Conservation (phyloP, 2,888 invertebrate species). For the Tetropium fuscum region DNA sequence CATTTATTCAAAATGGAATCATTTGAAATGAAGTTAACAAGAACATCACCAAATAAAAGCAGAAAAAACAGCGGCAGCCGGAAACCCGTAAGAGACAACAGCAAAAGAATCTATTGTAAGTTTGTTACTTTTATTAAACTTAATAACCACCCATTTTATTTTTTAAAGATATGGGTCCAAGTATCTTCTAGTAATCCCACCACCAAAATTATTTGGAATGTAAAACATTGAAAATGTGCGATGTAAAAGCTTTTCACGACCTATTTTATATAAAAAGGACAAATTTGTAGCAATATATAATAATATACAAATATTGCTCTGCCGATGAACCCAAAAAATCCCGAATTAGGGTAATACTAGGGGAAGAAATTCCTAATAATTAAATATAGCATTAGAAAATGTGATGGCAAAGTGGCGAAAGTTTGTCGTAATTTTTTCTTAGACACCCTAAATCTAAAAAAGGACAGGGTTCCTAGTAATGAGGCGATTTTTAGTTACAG, state of each 20-base stretch:
- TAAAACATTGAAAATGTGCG: not conserved
- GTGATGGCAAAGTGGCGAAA: not conserved
- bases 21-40: constrained; percentile 8
- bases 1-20: constrained; percentile 11
- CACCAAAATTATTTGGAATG: not conserved
- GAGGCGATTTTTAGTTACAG: constrained; percentile 6
- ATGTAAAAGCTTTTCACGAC: constrained; percentile 1
- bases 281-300: not conserved
- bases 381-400: constrained; percentile 1
- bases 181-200: not conserved
- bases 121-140: not conserved
- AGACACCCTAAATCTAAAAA: not conserved
- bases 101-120: constrained; percentile 9
- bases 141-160: not conserved
- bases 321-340: not conserved
- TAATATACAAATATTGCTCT: not conserved
- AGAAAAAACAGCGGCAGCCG: constrained; percentile 3
- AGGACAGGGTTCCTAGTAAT: constrained; percentile 4
- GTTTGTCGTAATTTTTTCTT: constrained; percentile 2
- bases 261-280: constrained; percentile 5
- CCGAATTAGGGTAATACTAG: no score
- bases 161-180: not conserved
- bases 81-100: not conserved
- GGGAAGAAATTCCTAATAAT: not conserved
- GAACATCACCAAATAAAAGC: constrained; percentile 4